Base-by-base conservation (phyloP, 2,797 vertebrate genomes). In the Cryptoblepharus egeriae region DNA sequence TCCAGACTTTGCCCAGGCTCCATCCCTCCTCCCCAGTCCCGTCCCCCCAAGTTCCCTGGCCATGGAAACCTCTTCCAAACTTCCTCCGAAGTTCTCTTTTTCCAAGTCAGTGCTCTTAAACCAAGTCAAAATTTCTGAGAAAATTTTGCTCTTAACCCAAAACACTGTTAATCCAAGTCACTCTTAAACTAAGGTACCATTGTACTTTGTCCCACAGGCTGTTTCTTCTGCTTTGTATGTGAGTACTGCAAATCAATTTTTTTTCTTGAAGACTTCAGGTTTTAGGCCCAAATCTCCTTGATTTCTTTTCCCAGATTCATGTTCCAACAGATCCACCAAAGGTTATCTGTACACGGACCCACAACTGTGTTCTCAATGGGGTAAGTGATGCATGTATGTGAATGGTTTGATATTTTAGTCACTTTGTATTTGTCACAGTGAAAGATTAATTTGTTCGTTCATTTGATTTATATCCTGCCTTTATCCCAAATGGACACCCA, bases 311-410 rank as follows among this genome's bases (percentile, higher is more conserved):
- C 30, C 92, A 99, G 98, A 94, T 98, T 1, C 98, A 98, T 4
- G 87, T 99, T 77, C 98, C 98, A 0, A 97, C 95, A 22, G 96
- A 96, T 4, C 98, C 98, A 3, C 98, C 97, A 0, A 96, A 92
- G 91, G 97, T 97, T 10, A 94, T 98, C 81, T 97, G 95, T 90
- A 97, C 97, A 32, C 94, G 96, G 58, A 95, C 91, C 0, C 96
- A 97, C 80, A 93, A 94, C 28, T 93, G 90, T 0, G 96, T 94
- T 52, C 94, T 97, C 65, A 97, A 96, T 26, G 97, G 96, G 96
- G 97, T 98, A 69, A 95, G 96, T 87, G 20, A 24, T 39, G 60
- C 4, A 24, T 37, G 45, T 15, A 28, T 35, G 16, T n/a, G 28
- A 24, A 63, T 20, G 32, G 37, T 15, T 65, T 8, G 16, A 12